Evolutionary conservation across 2,888 invertebrate genomes (phyloP).

Genomic region (Listrodromus nycthemerus): DNA sequence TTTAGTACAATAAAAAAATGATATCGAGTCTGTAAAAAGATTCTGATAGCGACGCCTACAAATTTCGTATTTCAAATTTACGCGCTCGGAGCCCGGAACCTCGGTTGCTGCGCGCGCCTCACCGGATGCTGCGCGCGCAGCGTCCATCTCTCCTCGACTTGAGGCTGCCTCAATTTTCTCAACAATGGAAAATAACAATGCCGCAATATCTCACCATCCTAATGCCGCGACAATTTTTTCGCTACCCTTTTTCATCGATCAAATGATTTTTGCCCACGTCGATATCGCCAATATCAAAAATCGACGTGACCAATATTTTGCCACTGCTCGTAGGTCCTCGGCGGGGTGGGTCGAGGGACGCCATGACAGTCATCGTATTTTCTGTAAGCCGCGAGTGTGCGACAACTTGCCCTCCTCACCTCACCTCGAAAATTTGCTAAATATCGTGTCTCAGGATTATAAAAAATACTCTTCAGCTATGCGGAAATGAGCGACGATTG

Average conservation of each 20-base stretch:
- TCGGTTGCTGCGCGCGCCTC: slow-evolving; percentile 67
- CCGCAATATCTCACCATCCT: neutral
- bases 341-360: slow-evolving; percentile 77
- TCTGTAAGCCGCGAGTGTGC: slow-evolving; percentile 76
- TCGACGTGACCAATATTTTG: neutral
- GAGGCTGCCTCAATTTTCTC: slow-evolving; percentile 63
- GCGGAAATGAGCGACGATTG: slow-evolving; percentile 45
- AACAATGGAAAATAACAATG: slow-evolving; percentile 43
- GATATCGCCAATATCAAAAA: neutral
- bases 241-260: slow-evolving; percentile 23
- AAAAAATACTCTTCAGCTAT: neutral
- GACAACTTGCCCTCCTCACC: slow-evolving; percentile 61
- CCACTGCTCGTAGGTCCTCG: slow-evolving; percentile 71
- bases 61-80: slow-evolving; percentile 43
- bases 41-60: neutral
- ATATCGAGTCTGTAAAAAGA: neutral
- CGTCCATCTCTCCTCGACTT: slow-evolving; percentile 52
- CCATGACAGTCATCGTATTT: slow-evolving; percentile 81
- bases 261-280: slow-evolving; percentile 11
- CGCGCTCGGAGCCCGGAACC: slow-evolving; percentile 49
- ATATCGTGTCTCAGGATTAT: neutral
- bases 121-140: slow-evolving; percentile 76
- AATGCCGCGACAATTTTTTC: neutral
- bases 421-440: slow-evolving; percentile 9
- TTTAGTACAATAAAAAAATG: neutral